Conservation (phyloP, 2,888 invertebrate species). For the Melanophora roralis region DNA sequence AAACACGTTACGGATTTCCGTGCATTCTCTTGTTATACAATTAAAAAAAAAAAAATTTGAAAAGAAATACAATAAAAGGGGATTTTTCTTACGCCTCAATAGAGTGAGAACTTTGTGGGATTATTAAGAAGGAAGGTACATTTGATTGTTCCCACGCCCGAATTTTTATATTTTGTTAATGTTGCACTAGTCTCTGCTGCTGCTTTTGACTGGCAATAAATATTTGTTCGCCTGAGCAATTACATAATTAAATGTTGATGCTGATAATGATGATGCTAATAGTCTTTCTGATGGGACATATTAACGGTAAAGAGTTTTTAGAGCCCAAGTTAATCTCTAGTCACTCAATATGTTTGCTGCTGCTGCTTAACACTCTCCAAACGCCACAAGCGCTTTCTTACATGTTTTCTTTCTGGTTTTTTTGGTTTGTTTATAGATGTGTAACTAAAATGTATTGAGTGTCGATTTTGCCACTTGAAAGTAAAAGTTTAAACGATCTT, state of each 20-base stretch:
- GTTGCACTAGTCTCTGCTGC: slow-evolving; percentile 20
- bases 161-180: neutral
- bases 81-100: slow-evolving; percentile 55
- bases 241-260: slow-evolving; percentile 64
- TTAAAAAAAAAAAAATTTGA: slow-evolving; percentile 32
- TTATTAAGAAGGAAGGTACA: slow-evolving; percentile 54
- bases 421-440: neutral
- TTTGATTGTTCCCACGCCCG: slow-evolving; percentile 71
- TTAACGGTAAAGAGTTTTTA: slow-evolving; percentile 43
- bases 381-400: slow-evolving; percentile 56
- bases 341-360: slow-evolving; percentile 39
- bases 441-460: slow-evolving; percentile 67
- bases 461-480: slow-evolving; percentile 70
- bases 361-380: slow-evolving; percentile 51
- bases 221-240: slow-evolving; percentile 63
- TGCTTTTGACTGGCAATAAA: slow-evolving; percentile 37
- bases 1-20: slow-evolving; percentile 61
- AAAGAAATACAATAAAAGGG: slow-evolving; percentile 40
- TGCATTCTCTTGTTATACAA: slow-evolving; percentile 25
- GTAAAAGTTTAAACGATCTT: slow-evolving; percentile 70
- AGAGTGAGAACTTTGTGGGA: slow-evolving; percentile 61
- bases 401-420: neutral
- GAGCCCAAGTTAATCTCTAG: slow-evolving; percentile 18
- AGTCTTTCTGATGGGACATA: slow-evolving; percentile 32
- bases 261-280: slow-evolving; percentile 29